phyloP scores from a whole-genome alignment of 1,140 invertebrate species.

The Ceratoteleas bidentatus region DNA sequence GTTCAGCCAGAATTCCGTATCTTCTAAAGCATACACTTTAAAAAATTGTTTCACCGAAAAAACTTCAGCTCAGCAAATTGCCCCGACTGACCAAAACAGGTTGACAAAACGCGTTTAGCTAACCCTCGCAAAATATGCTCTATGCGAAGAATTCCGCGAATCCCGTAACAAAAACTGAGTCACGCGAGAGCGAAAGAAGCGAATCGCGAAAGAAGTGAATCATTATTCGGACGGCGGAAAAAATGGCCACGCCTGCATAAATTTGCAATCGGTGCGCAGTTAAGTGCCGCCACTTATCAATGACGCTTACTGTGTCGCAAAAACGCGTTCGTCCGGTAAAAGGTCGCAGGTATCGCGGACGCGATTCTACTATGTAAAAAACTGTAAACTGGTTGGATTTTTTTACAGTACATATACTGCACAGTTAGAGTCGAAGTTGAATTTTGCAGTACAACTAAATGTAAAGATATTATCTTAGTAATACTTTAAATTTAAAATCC shows the following conservation, averaged over 20 bases:
- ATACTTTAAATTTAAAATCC: no score
- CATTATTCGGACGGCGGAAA: slow-evolving; percentile 12
- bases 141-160: neutral
- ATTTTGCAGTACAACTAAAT: no score
- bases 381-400: no score
- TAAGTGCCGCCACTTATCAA: slow-evolving; percentile 8
- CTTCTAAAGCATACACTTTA: no score
- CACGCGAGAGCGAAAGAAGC: neutral
- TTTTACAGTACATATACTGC: no score
- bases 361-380: slow-evolving; percentile 1
- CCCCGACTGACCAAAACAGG: neutral
- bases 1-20: no score
- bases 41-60: no score
- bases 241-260: slow-evolving; percentile 27
- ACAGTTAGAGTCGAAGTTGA: no score
- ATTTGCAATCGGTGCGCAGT: slow-evolving; percentile 20
- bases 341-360: slow-evolving; percentile 12
- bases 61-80: no score
- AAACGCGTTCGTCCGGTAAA: neutral
- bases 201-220: neutral
- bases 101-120: neutral
- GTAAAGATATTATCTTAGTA: no score
- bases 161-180: slow-evolving; percentile 4
- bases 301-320: slow-evolving; percentile 14
- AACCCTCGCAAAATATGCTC: no score